A percentile compares a stretch with the other conserved stretches of the same genome.
Evolutionary conservation across 2,888 invertebrate genomes (phyloP).

Genomic region (Eumerus sabulonum): DNA sequence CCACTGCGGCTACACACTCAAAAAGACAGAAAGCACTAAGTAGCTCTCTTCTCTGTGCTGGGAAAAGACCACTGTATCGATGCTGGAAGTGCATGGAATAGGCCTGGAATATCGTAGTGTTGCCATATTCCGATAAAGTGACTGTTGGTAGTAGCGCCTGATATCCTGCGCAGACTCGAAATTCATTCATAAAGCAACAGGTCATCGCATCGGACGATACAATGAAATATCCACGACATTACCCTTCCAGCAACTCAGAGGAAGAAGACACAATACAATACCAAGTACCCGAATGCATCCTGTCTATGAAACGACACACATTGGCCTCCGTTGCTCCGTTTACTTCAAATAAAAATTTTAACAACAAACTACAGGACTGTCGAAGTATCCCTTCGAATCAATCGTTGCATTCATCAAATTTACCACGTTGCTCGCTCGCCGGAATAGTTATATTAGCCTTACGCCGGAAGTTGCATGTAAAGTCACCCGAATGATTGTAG

Average conservation of each 20-base stretch:
- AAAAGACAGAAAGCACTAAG: no score
- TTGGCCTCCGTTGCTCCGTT: no score
- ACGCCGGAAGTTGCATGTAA: slow-evolving; percentile 73
- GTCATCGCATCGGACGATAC: not conserved
- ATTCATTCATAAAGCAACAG: slow-evolving; percentile 48
- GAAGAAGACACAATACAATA: no score
- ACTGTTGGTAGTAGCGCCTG: not conserved
- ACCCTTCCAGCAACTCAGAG: no score
- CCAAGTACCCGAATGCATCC: no score
- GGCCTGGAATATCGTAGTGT: no score
- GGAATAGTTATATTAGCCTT: slow-evolving; percentile 73
- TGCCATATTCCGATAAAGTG: slow-evolving; percentile 29
- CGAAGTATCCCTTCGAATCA: not conserved
- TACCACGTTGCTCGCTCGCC: slow-evolving; percentile 72
- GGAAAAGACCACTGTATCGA: not conserved
- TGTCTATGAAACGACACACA: no score
- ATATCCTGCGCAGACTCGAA: slow-evolving; percentile 21
- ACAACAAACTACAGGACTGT: slow-evolving; percentile 7
- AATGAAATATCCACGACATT: no score
- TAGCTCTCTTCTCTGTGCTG: slow-evolving; percentile 25
- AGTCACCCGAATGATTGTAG: slow-evolving; percentile 75
- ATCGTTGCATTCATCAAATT: slow-evolving; percentile 71
- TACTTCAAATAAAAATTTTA: no score
- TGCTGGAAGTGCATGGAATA: slow-evolving; percentile 5
- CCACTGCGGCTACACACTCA: no score